Conservation (phyloP, 2,797 vertebrate species). For the Notolabrus celidotus region DNA sequence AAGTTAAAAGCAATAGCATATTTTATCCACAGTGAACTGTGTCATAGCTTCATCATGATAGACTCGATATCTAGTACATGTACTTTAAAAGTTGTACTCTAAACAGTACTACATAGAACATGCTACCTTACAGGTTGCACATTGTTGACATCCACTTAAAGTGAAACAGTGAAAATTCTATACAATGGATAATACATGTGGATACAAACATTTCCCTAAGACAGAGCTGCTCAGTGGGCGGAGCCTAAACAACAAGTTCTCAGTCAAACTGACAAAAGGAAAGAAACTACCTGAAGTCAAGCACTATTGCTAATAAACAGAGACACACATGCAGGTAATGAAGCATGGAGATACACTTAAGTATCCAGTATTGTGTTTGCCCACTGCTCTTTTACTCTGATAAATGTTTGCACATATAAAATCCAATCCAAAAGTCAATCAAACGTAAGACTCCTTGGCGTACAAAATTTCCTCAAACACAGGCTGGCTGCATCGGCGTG, state of each 20-base stretch:
- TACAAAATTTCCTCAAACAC: slow-evolving; percentile 90
- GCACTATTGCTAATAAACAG: not conserved
- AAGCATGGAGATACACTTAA: too few relatives aligned
- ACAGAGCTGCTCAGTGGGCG: slow-evolving; percentile 14
- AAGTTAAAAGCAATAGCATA: slow-evolving; percentile 67
- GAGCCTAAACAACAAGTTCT: not conserved
- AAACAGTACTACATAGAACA: slow-evolving; percentile 76
- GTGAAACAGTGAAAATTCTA: slow-evolving; percentile 41
- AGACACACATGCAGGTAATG: too few relatives aligned
- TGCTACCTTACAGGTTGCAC: slow-evolving; percentile 57
- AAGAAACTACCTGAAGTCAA: not conserved
- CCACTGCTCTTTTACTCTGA: slow-evolving; percentile 8
- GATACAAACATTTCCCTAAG: slow-evolving; percentile 2
- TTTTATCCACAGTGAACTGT: slow-evolving; percentile 53
- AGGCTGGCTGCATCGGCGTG: slow-evolving; percentile 87
- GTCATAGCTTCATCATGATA: slow-evolving; percentile 80
- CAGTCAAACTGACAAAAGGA: not conserved
- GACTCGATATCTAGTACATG: slow-evolving; percentile 67
- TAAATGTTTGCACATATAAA: slow-evolving; percentile 8
- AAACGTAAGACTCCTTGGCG: slow-evolving; percentile 96
- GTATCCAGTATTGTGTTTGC: slow-evolving; percentile 1
- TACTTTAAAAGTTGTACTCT: slow-evolving; percentile 67
- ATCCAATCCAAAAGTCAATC: slow-evolving; percentile 52
- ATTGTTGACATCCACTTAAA: slow-evolving; percentile 53
- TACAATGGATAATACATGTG: slow-evolving; percentile 7